Evolutionary conservation across 1,140 invertebrate genomes (phyloP), one percentile per base, ranked within the genome.

Genomic region (Drosophila bifasciata): DNA sequence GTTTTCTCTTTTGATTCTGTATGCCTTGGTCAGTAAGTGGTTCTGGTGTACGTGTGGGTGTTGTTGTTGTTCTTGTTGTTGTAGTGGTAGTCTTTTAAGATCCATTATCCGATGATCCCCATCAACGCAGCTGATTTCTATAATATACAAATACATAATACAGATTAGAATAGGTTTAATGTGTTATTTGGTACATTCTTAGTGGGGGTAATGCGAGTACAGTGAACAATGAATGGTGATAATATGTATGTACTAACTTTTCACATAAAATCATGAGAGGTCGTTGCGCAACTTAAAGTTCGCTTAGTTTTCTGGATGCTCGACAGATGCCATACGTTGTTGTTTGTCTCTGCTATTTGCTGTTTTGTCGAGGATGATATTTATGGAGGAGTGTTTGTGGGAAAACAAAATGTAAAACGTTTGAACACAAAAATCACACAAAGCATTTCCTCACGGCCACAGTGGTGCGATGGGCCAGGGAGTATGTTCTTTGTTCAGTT

Each of bases 371-470:
- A 36, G 15, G 58, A 36, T 43, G 40, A 52, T 50, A 28, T 62
- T 57, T 70, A 25, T 69, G 48, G 21, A n/a, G 56, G 36, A 52
- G 64, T 66, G 43, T 62, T 49, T 56, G 62, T 71, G 45, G 53
- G 23, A 81, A 84, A 88, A 60, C 77, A 86, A 85, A 86, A 86
- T 81, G 59, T 69, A 74, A 36, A 85, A 85, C 81, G 73, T 85
- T 81, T 86, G 83, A 86, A 86, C 81, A 86, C 81, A 86, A 81
- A 86, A 88, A 88, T 88, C 83, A 81, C 81, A 75, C 81, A 88
- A 88, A 86, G 81, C 61, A 78, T 73, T 75, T 81, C 77, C 77
- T 88, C 81, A 76, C 56, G 60, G 81, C 72, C 80, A 13, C 25
- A 63, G 74, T 51, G 50, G 28, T 3, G 8, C 8, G 28, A 8